These are phyloP conservation scores for Frankliniella intonsa DNA, from an alignment of 2,888 invertebrate genomes.

Conservation along the genomic window DNA sequence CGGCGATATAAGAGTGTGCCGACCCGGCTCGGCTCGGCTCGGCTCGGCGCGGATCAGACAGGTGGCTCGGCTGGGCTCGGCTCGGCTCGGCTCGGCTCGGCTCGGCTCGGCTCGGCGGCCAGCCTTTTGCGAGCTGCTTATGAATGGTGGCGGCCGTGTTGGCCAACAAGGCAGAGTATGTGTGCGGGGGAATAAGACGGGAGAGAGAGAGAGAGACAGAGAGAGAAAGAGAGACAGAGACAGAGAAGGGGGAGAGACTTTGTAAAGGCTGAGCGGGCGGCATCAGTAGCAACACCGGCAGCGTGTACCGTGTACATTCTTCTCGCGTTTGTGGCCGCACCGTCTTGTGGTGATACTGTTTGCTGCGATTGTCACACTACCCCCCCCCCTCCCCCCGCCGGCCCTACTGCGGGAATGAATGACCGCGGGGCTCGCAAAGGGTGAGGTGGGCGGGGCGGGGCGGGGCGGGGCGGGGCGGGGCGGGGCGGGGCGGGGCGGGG, in stretches of 20 bases:
- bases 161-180: neutral
- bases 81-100: neutral
- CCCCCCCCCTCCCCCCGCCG: neutral
- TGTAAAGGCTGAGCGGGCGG: neutral
- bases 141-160: neutral
- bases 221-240: too few species aligned
- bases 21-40: neutral
- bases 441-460: too few species aligned
- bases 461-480: too few species aligned
- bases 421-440: too few species aligned
- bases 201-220: too few species aligned
- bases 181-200: neutral
- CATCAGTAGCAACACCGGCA: neutral
- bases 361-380: neutral
- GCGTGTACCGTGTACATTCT: neutral
- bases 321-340: neutral
- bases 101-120: neutral
- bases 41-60: neutral
- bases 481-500: neutral
- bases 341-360: constrained; percentile 7
- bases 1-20: too few species aligned
- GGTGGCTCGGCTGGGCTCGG: neutral
- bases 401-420: neutral
- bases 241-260: too few species aligned
- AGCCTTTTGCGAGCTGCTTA: neutral